Evolutionary conservation across 2,113 vertebrate genomes (phyloP).

Genomic region (Anolis sagrei): DNA sequence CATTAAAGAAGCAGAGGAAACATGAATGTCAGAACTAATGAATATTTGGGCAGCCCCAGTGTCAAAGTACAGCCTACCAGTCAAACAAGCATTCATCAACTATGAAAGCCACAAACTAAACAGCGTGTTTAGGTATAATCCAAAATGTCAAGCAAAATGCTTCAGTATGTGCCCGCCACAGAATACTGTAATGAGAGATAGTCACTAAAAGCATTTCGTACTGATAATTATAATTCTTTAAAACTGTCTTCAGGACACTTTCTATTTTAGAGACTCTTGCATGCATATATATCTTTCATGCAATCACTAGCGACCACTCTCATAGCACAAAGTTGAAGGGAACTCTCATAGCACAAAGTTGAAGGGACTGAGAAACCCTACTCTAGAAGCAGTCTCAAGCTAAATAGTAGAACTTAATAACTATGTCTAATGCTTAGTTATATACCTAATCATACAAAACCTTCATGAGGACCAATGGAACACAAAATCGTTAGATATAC

Average conservation of each 20-base stretch:
- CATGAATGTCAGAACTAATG: slow-evolving; percentile 61
- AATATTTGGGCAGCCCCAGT: not conserved
- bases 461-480: too few species aligned
- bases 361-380: too few species aligned
- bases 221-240: not conserved
- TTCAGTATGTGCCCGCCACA: not conserved
- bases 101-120: slow-evolving; percentile 23
- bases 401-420: too few species aligned
- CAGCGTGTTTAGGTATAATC: not conserved
- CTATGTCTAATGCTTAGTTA: too few species aligned
- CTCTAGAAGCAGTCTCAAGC: too few species aligned
- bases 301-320: too few species aligned
- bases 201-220: slow-evolving; percentile 17
- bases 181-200: slow-evolving; percentile 16
- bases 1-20: slow-evolving; percentile 54
- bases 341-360: too few species aligned
- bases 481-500: not conserved
- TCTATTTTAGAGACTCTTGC: not conserved
- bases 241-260: not conserved
- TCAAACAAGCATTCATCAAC: slow-evolving; percentile 39
- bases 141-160: slow-evolving; percentile 3
- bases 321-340: too few species aligned
- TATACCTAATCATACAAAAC: too few species aligned
- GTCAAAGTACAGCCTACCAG: slow-evolving; percentile 50
- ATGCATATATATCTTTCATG: not conserved